Base-by-base conservation (phyloP, 92 coral and sea anemone genomes). In the Heteractis magnifica region DNA sequence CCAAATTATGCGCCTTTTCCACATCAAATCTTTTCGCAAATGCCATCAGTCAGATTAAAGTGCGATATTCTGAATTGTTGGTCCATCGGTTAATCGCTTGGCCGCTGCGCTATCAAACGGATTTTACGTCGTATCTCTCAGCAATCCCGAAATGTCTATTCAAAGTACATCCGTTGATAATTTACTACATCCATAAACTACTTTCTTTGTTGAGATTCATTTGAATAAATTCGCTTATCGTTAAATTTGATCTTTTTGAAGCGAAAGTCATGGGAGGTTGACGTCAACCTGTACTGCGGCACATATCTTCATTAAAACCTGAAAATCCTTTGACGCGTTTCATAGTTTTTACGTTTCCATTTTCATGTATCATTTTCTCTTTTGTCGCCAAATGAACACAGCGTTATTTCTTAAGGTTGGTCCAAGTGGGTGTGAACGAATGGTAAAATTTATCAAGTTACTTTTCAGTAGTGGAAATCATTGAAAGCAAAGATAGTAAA, bases 21-120 rank as follows among this genome's bases (percentile, higher is more conserved):
- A 41, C 73, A 68, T 68, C 73, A 68, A 68, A 68, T 68, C 44
- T 26, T 26, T 20, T 68, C 73, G 73, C 73, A 68, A 68, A 68
- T 68, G 50, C 49, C 49, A 68, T 16, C 11, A 20, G 49, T 26
- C 49, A 68, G 73, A 68, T 68, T 68, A 48, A 0, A 23, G 44
- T 68, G 49, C 20, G 73, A 68, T 68, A 68, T 68, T 68, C 15
- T 11, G 23, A 48, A 68, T 68, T 48, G 73, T 68, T 68, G 10
- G 7, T 21, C 11, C 13, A 21, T 26, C 44, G 49, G 49, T 26
- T 68, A n/a, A 68, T 68, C 73, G 73, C 15, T 68, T 26, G 10
- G 73, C 6, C 73, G 50, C 73, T 23, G 49, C 73, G 4, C 16
- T 68, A 68, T 68, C 73, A 68, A 9, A 68, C 50, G 9, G 73